Evolutionary conservation across 2,113 vertebrate species (phyloP).

Genomic region (Caranx ignobilis): DNA sequence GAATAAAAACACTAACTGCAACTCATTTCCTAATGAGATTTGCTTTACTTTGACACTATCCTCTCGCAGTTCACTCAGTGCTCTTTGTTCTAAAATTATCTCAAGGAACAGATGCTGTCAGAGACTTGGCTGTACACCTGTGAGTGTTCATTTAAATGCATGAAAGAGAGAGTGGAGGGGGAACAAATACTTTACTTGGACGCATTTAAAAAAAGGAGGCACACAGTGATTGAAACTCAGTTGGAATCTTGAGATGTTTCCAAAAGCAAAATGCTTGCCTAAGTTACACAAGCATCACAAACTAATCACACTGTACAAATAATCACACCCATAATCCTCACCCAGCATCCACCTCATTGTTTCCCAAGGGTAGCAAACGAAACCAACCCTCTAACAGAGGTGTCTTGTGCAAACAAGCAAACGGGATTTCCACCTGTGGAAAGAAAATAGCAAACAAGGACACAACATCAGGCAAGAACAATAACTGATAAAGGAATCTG

Average conservation of each 20-base stretch:
- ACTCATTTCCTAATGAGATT: conserved; percentile 40
- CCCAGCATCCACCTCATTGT: conserved; percentile 82
- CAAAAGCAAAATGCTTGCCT: conserved; percentile 12
- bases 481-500: neutral
- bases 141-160: conserved; percentile 32
- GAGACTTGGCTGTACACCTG: conserved; percentile 23
- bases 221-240: neutral
- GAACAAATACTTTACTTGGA: conserved; percentile 29
- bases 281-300: conserved; percentile 29
- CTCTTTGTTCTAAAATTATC: conserved; percentile 62
- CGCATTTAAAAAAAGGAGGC: conserved; percentile 16
- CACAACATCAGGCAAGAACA: conserved; percentile 14
- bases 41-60: conserved; percentile 1
- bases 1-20: conserved; percentile 5
- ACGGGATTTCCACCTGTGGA: conserved; percentile 88
- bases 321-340: conserved; percentile 73
- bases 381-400: conserved; percentile 89
- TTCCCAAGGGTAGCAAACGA: conserved; percentile 89
- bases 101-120: conserved; percentile 48
- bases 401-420: conserved; percentile 79
- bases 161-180: neutral
- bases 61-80: conserved; percentile 1
- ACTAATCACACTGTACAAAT: conserved; percentile 40
- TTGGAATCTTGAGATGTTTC: conserved; percentile 1
- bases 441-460: conserved; percentile 37